Evolutionary conservation across 2,888 invertebrate genomes (phyloP), one percentile per base, ranked within the genome.

Genomic region (Crepidodera aurea): DNA sequence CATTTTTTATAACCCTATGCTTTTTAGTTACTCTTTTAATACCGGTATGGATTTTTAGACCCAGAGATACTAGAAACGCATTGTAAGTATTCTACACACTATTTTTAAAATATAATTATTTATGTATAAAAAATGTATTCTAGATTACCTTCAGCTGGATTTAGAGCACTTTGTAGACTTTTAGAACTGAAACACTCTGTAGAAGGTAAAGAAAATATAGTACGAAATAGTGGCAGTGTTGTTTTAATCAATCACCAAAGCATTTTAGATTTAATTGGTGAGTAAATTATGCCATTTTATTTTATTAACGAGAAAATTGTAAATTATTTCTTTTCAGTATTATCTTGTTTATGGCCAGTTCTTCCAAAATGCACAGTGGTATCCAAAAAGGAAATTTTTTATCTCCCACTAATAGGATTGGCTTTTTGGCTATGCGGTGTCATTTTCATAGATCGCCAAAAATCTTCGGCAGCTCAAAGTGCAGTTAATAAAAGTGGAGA

Each of bases 181-280:
- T 80, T 93, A 29, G 92, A 92, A 4, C 81, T 93, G 32, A 85
- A 86, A 15, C 90, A 88, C 83, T 85, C 85, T 67, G 84, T 94
- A n/a, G 85, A 89, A 44, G 92, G 93, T 0, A 78, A 86, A 58
- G 90, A 93, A 75, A 88, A 93, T 78, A 87, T 93, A 8, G 87
- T 89, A 65, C 84, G 87, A 73, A 86, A 89, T 48, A 85, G 88
- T 60, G 93, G 95, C 0, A 88, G 88, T 72, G 89, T 96, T 7
- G 86, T 96, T 6, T 83, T 95, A 13, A 86, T 93, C 62, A 96
- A 96, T 82, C 96, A 96, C 79, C 96, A 96, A 82, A 94, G 93
- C 77, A 86, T 88, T 16, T 79, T 96, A 56, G 96, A 96, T 81
- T 84, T 96, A 60, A 86, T 90, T 71, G 90, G 94, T 93, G 83